Percentiles rank a stretch among this genome's conserved stretches.
Conservation (phyloP, 2,888 invertebrate species). For the Rhodophaea formosa region DNA sequence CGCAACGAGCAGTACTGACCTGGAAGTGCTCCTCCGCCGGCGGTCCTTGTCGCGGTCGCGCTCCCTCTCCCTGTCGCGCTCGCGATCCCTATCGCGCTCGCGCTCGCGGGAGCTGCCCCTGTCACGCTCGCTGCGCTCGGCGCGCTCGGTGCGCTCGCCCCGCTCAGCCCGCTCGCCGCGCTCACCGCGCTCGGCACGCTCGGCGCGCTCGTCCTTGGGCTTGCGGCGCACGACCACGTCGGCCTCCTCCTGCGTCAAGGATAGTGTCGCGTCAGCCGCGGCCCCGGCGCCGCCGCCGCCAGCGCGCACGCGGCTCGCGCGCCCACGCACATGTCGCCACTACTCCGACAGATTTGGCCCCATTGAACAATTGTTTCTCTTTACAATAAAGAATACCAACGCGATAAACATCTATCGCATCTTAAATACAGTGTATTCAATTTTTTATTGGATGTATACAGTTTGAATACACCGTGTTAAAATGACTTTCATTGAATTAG, state of each 20-base stretch:
- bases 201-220: conserved; percentile 56
- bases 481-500: too few relatives aligned
- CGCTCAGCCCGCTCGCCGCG: conserved; percentile 31
- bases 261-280: conserved; percentile 15
- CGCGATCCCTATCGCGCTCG: conserved; percentile 73
- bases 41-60: conserved; percentile 42
- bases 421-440: too few relatives aligned
- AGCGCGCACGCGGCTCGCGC: not conserved
- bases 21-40: conserved; percentile 45
- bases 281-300: conserved; percentile 12
- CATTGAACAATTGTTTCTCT: too few relatives aligned
- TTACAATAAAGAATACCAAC: too few relatives aligned
- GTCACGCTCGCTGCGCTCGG: conserved; percentile 28
- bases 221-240: conserved; percentile 80
- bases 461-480: not conserved
- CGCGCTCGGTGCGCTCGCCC: conserved; percentile 31
- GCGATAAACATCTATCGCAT: too few relatives aligned
- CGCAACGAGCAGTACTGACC: too few relatives aligned
- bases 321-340: not conserved
- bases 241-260: conserved; percentile 84
- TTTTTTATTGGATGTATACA: too few relatives aligned
- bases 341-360: not conserved
- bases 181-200: conserved; percentile 51
- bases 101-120: conserved; percentile 44
- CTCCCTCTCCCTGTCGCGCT: conserved; percentile 39